A percentile compares a stretch with the other conserved stretches of the same genome.
Conservation (phyloP, 2,113 vertebrate species). For the Silurus meridionalis region DNA sequence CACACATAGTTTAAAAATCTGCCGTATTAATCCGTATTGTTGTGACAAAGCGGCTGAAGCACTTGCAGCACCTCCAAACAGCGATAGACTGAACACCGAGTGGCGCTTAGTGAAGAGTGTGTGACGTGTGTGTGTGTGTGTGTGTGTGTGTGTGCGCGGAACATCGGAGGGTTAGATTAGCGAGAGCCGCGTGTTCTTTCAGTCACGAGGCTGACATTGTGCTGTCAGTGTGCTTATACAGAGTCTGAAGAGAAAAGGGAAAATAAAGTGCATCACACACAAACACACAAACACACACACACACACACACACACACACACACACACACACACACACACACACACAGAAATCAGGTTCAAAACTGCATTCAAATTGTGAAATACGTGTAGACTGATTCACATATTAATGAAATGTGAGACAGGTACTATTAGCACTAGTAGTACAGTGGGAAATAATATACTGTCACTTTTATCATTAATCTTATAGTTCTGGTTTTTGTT, state of each 20-base stretch:
- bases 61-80: slow-evolving; percentile 80
- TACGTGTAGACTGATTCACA: background rate
- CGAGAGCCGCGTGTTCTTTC: slow-evolving; percentile 66
- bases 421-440: background rate
- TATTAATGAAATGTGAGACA: background rate
- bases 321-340: background rate
- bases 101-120: slow-evolving; percentile 56
- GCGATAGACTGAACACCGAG: slow-evolving; percentile 68
- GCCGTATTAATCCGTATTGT: slow-evolving; percentile 80
- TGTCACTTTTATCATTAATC: background rate
- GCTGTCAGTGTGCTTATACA: slow-evolving; percentile 71
- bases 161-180: slow-evolving; percentile 75
- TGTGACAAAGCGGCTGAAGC: slow-evolving; percentile 73
- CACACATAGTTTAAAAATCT: slow-evolving; percentile 69
- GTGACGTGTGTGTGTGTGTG: slow-evolving; percentile 5
- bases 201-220: slow-evolving; percentile 66
- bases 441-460: background rate
- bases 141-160: background rate
- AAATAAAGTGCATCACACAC: background rate
- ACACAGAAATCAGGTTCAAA: background rate
- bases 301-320: background rate
- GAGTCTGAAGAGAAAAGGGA: slow-evolving; percentile 53
- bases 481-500: background rate
- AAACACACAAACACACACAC: background rate
- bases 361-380: background rate